Percentiles rank a stretch among this genome's conserved stretches.
Conservation (phyloP, 2,113 vertebrate species). For the Oreochromis spilurus region DNA sequence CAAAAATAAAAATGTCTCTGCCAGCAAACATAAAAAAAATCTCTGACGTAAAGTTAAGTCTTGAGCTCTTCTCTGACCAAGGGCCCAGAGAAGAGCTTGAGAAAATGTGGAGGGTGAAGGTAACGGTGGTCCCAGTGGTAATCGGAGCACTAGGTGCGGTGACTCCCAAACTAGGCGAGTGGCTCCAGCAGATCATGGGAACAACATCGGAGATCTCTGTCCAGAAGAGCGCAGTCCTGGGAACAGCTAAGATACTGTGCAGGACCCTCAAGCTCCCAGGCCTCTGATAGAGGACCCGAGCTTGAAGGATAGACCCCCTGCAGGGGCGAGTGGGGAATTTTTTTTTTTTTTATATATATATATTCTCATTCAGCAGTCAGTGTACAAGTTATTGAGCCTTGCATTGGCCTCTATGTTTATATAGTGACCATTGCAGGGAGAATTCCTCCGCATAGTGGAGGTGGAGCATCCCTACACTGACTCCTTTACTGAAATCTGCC, state of each 20-base stretch:
- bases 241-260: rapidly evolving
- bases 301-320: rapidly evolving
- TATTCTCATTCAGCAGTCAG: neutral
- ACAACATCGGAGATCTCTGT: neutral
- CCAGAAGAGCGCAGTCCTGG: rapidly evolving
- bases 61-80: neutral
- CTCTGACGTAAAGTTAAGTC: neutral
- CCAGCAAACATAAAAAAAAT: neutral
- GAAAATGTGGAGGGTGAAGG: rapidly evolving
- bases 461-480: neutral
- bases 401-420: neutral
- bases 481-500: neutral
- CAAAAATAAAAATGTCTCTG: neutral
- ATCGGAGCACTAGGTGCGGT: rapidly evolving
- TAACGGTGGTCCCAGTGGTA: rapidly evolving
- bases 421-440: neutral
- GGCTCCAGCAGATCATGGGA: neutral
- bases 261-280: neutral
- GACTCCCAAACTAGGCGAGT: rapidly evolving
- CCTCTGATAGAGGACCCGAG: neutral
- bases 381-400: neutral
- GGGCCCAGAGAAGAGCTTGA: rapidly evolving
- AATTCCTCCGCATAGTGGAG: neutral
- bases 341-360: neutral
- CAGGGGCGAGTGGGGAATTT: neutral